A percentile compares a stretch with the other conserved stretches of the same genome.
Evolutionary conservation across 2,113 vertebrate species (phyloP).

Genomic region (Prolemur simus): DNA sequence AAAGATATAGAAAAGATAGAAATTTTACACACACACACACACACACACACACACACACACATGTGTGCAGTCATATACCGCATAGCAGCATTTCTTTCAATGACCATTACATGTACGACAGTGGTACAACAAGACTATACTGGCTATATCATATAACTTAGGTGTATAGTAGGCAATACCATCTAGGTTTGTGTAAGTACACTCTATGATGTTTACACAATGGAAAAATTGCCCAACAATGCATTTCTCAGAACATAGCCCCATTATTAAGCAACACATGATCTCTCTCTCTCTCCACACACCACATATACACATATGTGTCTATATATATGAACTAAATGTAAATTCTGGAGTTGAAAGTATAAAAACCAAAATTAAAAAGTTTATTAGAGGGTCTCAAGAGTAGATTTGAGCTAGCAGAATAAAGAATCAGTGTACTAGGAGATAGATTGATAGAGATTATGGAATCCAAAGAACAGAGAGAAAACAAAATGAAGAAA

Average conservation of each 20-base stretch:
- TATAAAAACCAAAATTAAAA: no score
- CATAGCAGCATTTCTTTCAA: background rate
- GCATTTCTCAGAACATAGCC: background rate
- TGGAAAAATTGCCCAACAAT: background rate
- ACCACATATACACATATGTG: background rate
- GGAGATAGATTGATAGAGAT: background rate
- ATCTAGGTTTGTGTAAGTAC: background rate
- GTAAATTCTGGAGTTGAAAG: background rate
- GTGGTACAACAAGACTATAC: background rate
- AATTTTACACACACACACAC: background rate
- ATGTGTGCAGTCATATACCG: background rate
- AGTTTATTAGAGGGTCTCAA: background rate
- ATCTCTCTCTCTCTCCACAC: background rate
- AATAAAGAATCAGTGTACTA: background rate
- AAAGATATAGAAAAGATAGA: background rate
- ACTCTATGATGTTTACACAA: background rate
- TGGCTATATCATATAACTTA: background rate
- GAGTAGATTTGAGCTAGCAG: background rate
- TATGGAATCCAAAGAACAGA: background rate
- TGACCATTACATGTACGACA: background rate
- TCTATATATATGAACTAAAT: background rate
- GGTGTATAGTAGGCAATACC: background rate
- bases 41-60: accelerated
- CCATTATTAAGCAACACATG: background rate
- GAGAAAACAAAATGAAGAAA: background rate